phyloP scores from a whole-genome alignment of 2,797 vertebrate genomes.

The Uromys caudimaculatus region DNA sequence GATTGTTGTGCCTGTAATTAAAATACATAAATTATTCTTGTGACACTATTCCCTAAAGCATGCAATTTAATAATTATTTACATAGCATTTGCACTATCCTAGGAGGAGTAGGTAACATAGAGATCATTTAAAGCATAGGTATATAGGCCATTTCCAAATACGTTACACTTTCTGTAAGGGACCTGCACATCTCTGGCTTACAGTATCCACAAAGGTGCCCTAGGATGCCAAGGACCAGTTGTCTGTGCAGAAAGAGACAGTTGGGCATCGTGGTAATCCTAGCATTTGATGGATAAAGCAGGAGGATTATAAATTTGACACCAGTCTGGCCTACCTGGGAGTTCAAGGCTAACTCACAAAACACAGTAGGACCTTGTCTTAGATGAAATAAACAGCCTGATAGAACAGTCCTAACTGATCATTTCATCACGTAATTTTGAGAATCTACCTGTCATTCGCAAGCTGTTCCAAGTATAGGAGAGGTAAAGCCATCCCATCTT shows the following conservation, averaged over 20 bases:
- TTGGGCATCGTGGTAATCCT: not conserved
- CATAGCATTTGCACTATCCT: not conserved
- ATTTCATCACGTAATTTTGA: not conserved
- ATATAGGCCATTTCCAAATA: not conserved
- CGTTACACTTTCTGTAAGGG: not conserved
- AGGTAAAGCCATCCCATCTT: not conserved
- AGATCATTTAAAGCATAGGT: not conserved
- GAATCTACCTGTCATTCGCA: not conserved
- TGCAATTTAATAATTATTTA: not conserved
- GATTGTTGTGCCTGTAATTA: not conserved
- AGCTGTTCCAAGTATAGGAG: not conserved
- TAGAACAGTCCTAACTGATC: not conserved
- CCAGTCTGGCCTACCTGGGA: not conserved
- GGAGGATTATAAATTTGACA: not conserved
- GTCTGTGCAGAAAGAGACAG: not conserved
- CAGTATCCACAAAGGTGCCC: not conserved
- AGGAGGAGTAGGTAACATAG: not conserved
- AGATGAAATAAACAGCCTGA: not conserved
- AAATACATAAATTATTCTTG: not conserved
- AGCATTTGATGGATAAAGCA: not conserved
- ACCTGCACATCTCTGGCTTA: not conserved
- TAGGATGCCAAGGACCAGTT: not conserved
- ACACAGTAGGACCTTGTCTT: not conserved
- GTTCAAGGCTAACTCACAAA: not conserved
- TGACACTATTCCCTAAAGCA: not conserved